Percentiles rank a stretch among this genome's conserved stretches.
Evolutionary conservation across 1,140 invertebrate species (phyloP).

Genomic region (Tetraneura akinire): DNA sequence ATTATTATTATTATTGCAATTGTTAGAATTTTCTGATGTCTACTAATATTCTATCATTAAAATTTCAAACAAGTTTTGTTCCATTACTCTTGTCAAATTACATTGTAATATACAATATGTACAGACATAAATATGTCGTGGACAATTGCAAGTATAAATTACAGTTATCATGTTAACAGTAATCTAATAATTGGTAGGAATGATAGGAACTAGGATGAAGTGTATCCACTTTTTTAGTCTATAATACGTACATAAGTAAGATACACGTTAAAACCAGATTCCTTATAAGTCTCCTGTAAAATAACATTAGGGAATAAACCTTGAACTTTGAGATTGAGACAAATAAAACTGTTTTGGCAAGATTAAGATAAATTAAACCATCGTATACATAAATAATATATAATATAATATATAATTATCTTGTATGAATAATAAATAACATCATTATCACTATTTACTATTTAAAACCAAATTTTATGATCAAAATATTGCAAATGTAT

Average conservation of each 20-base stretch:
- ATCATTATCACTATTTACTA: too few species aligned
- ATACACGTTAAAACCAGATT: neutral
- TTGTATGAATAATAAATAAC: too few species aligned
- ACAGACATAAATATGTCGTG: neutral
- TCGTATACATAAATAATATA: too few species aligned
- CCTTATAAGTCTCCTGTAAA: neutral
- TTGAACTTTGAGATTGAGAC: conserved; percentile 2
- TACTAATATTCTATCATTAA: neutral
- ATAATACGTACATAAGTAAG: neutral
- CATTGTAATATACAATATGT: neutral
- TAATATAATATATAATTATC: too few species aligned
- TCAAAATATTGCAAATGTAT: too few species aligned
- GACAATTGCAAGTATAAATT: neutral
- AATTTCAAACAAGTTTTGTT: neutral
- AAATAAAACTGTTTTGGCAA: too few species aligned
- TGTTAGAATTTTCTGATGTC: neutral
- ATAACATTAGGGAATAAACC: neutral
- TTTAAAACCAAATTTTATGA: too few species aligned
- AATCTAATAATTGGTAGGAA: neutral
- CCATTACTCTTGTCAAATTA: conserved; percentile 9
- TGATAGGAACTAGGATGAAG: neutral
- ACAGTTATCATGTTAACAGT: neutral
- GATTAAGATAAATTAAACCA: too few species aligned
- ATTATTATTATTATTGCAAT: too few species aligned
- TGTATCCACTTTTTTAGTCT: neutral